These are phyloP conservation scores for Chionodraco myersi DNA, from an alignment of 2,113 vertebrate genomes.

Conservation along the genomic window DNA sequence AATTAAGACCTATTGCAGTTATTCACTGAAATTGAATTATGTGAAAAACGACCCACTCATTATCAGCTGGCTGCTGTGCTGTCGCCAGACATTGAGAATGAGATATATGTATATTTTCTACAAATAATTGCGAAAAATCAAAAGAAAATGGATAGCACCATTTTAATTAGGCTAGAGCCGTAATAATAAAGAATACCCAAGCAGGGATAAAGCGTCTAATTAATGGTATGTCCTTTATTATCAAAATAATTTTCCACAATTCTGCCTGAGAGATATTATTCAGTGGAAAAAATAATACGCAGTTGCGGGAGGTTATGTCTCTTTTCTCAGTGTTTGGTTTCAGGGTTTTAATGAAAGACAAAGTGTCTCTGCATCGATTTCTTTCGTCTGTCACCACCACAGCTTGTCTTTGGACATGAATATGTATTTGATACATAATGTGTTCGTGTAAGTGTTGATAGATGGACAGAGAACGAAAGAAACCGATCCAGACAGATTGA, in stretches of 20 bases:
- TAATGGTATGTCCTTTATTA: constrained; percentile 52
- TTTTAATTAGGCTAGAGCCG: constrained; percentile 61
- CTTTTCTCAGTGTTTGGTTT: constrained; percentile 6
- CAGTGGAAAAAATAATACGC: constrained; percentile 9
- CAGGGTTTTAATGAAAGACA: constrained; percentile 31
- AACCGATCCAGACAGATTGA: constrained; percentile 12
- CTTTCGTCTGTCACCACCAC: background rate
- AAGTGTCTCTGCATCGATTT: constrained; percentile 17
- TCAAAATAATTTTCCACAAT: constrained; percentile 44
- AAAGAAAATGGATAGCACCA: constrained; percentile 44
- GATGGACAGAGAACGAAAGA: constrained; percentile 11
- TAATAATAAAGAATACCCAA: constrained; percentile 47
- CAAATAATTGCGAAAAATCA: constrained; percentile 56
- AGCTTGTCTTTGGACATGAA: constrained; percentile 13
- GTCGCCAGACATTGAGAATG: constrained; percentile 5
- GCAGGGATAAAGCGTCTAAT: constrained; percentile 49
- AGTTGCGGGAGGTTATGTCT: background rate
- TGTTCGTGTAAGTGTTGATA: constrained; percentile 13
- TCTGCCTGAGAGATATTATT: constrained; percentile 8
- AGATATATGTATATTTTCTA: constrained; percentile 38
- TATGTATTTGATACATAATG: constrained; percentile 7
- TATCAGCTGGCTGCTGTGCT: constrained; percentile 58
- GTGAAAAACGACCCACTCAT: constrained; percentile 69
- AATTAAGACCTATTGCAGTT: constrained; percentile 71
- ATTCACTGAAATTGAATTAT: constrained; percentile 66